These are phyloP conservation scores for Apis dorsata DNA, from an alignment of 1,140 invertebrate genomes.

Conservation along the genomic window DNA sequence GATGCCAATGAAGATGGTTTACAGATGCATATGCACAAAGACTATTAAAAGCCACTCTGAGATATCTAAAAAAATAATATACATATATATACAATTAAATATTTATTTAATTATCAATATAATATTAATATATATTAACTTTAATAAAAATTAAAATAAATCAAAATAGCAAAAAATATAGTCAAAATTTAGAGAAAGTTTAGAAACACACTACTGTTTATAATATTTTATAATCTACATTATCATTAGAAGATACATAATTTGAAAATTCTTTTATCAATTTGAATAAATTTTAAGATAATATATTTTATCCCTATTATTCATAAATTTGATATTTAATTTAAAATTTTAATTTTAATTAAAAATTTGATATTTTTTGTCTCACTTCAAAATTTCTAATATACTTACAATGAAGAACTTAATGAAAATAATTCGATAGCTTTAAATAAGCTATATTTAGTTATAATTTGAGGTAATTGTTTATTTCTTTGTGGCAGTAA, in stretches of 20 bases:
- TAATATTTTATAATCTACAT: too few relatives aligned
- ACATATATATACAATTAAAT: background rate
- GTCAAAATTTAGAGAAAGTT: too few relatives aligned
- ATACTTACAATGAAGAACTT: constrained; percentile 79
- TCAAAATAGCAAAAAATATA: too few relatives aligned
- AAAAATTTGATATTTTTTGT: background rate
- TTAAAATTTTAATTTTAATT: background rate
- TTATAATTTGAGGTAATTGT: constrained; percentile 83
- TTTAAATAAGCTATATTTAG: constrained; percentile 77
- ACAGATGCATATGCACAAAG: constrained; percentile 89
- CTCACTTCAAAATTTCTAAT: background rate
- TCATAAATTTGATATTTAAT: background rate
- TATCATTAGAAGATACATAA: too few relatives aligned
- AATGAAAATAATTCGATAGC: constrained; percentile 79
- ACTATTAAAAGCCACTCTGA: constrained; percentile 88
- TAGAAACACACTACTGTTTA: too few relatives aligned
- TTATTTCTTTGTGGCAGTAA: constrained; percentile 82
- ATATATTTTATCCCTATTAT: too few relatives aligned
- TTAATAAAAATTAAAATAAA: background rate
- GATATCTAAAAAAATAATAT: constrained; percentile 66
- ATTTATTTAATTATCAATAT: background rate
- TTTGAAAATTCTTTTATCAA: too few relatives aligned
- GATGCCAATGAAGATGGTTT: constrained; percentile 90
- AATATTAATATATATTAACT: background rate
- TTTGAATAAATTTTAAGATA: too few relatives aligned